Percentiles rank a stretch among this genome's conserved stretches.
These are phyloP conservation scores for Gerosis bhagava DNA, from an alignment of 2,888 invertebrate species.

Conservation along the genomic window DNA sequence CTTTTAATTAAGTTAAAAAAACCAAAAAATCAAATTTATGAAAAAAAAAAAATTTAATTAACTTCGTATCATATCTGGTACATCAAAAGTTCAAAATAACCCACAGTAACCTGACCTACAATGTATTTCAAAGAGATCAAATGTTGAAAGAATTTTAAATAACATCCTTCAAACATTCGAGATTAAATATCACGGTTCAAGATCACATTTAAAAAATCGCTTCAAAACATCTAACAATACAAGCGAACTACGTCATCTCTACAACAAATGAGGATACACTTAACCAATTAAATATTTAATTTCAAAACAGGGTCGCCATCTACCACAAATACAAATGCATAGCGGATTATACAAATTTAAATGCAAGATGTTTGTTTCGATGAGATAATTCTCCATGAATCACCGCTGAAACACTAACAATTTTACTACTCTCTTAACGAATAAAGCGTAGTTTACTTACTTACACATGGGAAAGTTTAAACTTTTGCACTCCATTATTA, in stretches of 20 bases:
- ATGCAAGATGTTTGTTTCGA: conserved; percentile 33
- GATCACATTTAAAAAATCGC: conserved; percentile 30
- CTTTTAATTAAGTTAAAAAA: too few relatives aligned
- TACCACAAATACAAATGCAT: conserved; percentile 9
- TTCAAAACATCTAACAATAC: conserved; percentile 23
- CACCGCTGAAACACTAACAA: conserved; percentile 58
- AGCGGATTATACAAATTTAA: conserved; percentile 33
- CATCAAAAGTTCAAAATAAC: too few relatives aligned
- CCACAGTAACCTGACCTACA: too few relatives aligned
- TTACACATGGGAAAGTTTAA: conserved; percentile 56
- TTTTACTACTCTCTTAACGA: conserved; percentile 58
- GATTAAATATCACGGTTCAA: conserved; percentile 27
- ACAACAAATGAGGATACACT: conserved; percentile 21
- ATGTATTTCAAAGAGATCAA: too few relatives aligned
- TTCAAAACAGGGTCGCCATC: conserved; percentile 18
- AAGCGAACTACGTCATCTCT: conserved; percentile 19
- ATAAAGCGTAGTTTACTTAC: conserved; percentile 70
- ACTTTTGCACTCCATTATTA: conserved; percentile 63
- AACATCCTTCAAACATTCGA: conserved; percentile 4
- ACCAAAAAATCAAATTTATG: too few relatives aligned
- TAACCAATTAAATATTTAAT: conserved; percentile 27
- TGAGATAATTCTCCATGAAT: conserved; percentile 54
- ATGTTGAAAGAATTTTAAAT: background rate
- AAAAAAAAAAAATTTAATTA: too few relatives aligned
- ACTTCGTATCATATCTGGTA: too few relatives aligned